Percentiles rank a stretch among this genome's conserved stretches.
Conservation (phyloP, 2,797 vertebrate genomes). For the Botia kubotai region DNA sequence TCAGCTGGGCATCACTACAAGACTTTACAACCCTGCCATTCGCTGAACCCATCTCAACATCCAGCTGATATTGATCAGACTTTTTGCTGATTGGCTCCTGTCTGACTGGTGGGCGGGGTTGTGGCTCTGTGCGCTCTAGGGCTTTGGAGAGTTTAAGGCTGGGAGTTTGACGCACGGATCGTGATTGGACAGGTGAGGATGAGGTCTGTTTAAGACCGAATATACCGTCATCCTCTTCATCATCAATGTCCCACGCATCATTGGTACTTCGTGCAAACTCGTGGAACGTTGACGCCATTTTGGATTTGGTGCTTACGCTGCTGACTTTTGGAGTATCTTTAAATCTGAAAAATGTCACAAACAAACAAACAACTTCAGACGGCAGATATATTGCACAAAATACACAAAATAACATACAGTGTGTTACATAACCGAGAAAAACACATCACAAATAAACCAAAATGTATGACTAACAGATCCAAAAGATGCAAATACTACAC, state of each 20-base stretch:
- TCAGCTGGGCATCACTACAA: conserved; percentile 88
- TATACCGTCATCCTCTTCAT: conserved; percentile 86
- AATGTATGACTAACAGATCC: neutral
- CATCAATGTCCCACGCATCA: conserved; percentile 96
- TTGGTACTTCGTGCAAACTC: conserved; percentile 96
- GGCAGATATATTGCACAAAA: neutral
- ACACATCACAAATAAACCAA: neutral
- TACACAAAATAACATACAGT: neutral
- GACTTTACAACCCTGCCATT: conserved; percentile 90
- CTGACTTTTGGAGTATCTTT: conserved; percentile 87
- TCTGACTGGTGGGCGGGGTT: conserved; percentile 71
- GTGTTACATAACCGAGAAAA: neutral
- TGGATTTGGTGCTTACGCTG: conserved; percentile 83
- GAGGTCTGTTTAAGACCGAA: conserved; percentile 58
- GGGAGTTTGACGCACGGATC: conserved; percentile 55
- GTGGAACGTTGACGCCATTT: conserved; percentile 96
- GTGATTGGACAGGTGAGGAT: conserved; percentile 56
- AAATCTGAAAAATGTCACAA: conserved; percentile 75
- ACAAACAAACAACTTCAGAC: neutral
- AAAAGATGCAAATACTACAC: neutral
- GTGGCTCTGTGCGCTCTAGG: conserved; percentile 51
- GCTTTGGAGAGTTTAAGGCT: conserved; percentile 53
- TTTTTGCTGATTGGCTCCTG: conserved; percentile 77
- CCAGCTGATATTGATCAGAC: conserved; percentile 69
- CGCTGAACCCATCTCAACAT: conserved; percentile 67